These are phyloP conservation scores for Scyliorhinus canicula DNA, from an alignment of 2,797 vertebrate species.

Conservation along the genomic window DNA sequence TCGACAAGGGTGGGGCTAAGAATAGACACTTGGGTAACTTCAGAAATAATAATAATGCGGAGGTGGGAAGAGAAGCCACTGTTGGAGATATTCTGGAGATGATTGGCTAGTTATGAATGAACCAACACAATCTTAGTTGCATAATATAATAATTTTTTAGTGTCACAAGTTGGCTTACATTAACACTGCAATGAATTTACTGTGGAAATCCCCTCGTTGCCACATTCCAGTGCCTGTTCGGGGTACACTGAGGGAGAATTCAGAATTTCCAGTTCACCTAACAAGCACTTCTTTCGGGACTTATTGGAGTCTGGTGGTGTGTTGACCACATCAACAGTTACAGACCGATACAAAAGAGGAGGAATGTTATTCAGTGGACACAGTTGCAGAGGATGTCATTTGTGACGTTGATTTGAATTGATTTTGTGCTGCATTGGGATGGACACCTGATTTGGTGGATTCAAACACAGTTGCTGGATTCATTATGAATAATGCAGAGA, in stretches of 20 bases:
- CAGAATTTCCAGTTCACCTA: too few species aligned
- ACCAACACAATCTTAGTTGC: too few species aligned
- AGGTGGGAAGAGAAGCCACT: neutral
- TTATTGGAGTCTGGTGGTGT: neutral
- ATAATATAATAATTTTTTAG: too few species aligned
- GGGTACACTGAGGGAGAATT: too few species aligned
- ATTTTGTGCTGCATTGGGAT: neutral
- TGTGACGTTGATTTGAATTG: neutral
- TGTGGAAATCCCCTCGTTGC: too few species aligned
- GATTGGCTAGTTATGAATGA: neutral
- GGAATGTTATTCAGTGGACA: neutral
- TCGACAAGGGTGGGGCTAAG: neutral
- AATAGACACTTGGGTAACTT: neutral
- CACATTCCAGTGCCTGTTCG: too few species aligned
- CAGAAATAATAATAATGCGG: neutral
- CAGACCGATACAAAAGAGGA: too few species aligned
- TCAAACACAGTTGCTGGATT: neutral
- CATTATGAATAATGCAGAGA: neutral
- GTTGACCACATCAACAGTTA: neutral
- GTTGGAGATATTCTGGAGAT: neutral
- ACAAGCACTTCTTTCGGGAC: too few species aligned
- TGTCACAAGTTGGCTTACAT: too few species aligned
- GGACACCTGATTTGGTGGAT: too few species aligned
- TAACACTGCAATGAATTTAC: too few species aligned
- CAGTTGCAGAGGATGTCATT: neutral